Base-by-base conservation (phyloP, 2,113 vertebrate genomes). In the Neogobius melanostomus region DNA sequence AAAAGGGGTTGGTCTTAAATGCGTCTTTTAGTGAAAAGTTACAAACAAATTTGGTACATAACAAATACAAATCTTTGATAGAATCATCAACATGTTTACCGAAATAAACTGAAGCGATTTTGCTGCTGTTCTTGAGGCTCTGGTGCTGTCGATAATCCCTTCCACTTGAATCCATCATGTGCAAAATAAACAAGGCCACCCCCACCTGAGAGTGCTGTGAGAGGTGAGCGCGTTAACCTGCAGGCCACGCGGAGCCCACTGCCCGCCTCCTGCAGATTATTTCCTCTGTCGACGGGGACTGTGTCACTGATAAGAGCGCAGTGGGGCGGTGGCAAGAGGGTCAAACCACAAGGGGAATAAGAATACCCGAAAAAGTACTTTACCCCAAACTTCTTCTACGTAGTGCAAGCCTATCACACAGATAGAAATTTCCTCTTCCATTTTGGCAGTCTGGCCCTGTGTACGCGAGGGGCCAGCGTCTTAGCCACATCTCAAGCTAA, bases 401-500 rank as follows among this genome's bases (percentile, higher is more conserved):
- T 74, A 87, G 87, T 83, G 50, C 77, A 84, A 91, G 84, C 80
- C 88, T 90, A 90, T 92, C 92, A 91, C 75, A 76, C 89, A 86
- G 91, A 92, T 92, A 92, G 91, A 92, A 90, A 59, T 83, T 86
- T 88, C 82, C 77, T 70, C 79, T 81, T 74, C 81, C 80, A 80
- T 64, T 82, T 78, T 78, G 57, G 64, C 79, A 71, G 78, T 70
- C 82, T 85, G 85, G 87, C 88, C 89, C 83, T 53, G 68, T 43
- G 82, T 74, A 62, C 69, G 69, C 76, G 0, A 69, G 73, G 83
- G 89, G 73, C 87, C 80, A 81, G 81, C 83, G 90, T 86, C 87
- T 88, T 82, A 82, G 89, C 86, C 87, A 87, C 90, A 92, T 93
- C 91, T 88, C 90, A 66, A 92, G 91, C 91, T 93, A 93, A 93